Percentiles rank a stretch among this genome's conserved stretches.
Evolutionary conservation across 2,113 vertebrate species (phyloP).

Genomic region (Mirounga angustirostris): DNA sequence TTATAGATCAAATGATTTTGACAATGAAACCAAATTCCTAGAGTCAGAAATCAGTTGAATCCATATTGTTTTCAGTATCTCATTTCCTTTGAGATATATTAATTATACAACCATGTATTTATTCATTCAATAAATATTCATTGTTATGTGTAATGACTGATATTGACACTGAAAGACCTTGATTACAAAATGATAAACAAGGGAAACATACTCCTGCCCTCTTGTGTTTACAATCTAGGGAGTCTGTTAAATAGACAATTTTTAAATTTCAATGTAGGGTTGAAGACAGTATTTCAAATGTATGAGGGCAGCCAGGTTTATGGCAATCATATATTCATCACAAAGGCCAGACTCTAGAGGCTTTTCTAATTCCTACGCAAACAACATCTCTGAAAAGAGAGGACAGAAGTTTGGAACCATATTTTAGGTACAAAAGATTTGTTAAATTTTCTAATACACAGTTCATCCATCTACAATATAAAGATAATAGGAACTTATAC

Average conservation of each 20-base stretch:
- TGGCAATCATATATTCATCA: neutral
- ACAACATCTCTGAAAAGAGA: neutral
- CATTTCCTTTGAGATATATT: neutral
- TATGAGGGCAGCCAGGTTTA: neutral
- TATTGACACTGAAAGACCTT: neutral
- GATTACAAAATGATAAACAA: neutral
- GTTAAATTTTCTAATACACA: neutral
- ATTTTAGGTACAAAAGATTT: neutral
- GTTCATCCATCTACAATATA: neutral
- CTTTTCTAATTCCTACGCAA: neutral
- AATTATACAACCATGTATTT: neutral
- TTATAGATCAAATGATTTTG: neutral
- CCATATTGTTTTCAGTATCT: neutral
- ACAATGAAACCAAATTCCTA: neutral
- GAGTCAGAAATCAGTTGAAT: neutral
- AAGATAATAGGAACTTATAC: neutral
- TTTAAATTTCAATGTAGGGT: neutral
- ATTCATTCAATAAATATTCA: neutral
- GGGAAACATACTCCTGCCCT: fast-evolving
- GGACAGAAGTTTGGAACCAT: neutral
- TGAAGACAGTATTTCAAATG: neutral
- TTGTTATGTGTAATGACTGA: neutral
- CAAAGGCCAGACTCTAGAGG: neutral
- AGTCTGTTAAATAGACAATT: neutral
- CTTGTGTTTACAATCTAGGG: too few species aligned